These are phyloP conservation scores for Lamellibrachia luymesi DNA, from an alignment of 1,140 invertebrate genomes.

Conservation along the genomic window DNA sequence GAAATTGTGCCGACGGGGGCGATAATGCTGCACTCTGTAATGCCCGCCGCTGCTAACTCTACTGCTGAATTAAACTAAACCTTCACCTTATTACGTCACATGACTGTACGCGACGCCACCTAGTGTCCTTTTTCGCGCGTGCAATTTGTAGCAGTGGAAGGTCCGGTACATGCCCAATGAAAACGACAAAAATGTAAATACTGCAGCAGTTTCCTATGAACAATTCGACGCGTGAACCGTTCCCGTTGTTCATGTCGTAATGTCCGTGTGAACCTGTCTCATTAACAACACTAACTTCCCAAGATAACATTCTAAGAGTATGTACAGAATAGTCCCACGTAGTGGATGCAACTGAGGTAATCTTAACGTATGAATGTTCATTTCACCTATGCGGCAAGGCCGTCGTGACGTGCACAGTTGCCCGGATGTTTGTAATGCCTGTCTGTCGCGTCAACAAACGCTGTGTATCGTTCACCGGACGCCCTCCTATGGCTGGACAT, in stretches of 20 bases:
- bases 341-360: neutral
- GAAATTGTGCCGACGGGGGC: too few relatives aligned
- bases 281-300: neutral
- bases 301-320: slow-evolving; percentile 1
- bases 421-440: neutral
- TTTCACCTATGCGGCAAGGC: neutral
- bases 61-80: neutral
- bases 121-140: neutral
- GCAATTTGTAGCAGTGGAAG: neutral
- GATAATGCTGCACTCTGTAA: neutral
- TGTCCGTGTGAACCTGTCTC: neutral
- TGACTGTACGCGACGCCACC: neutral
- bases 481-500: neutral
- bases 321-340: neutral
- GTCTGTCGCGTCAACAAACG: neutral
- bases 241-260: neutral
- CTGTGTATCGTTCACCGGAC: neutral
- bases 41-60: neutral
- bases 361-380: neutral
- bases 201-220: neutral
- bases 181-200: neutral
- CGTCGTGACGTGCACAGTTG: neutral
- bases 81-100: neutral
- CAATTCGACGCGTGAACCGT: neutral
- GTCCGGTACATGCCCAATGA: neutral